Conservation (phyloP, 2,797 vertebrate species). For the Danio jaintianensis region DNA sequence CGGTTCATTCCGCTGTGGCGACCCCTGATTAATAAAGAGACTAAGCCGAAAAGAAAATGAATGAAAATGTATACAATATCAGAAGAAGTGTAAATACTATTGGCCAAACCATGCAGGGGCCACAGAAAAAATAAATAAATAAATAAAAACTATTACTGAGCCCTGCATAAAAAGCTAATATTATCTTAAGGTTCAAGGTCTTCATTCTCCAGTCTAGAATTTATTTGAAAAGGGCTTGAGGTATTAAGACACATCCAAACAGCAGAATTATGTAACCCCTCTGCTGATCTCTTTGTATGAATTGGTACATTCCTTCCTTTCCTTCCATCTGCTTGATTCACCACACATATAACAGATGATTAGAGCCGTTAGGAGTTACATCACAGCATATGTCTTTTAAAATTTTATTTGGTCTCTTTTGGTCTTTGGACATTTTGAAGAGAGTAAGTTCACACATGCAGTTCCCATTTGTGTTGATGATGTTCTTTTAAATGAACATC, state of each 20-base stretch:
- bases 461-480: background rate
- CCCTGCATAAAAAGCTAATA: conserved; percentile 14
- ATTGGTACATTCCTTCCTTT: conserved; percentile 5
- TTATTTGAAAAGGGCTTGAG: conserved; percentile 22
- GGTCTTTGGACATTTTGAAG: background rate
- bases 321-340: conserved; percentile 11
- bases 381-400: conserved; percentile 5
- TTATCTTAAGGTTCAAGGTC: background rate
- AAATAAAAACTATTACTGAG: background rate
- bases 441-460: background rate
- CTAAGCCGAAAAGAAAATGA: too few relatives aligned
- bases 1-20: too few relatives aligned
- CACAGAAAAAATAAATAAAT: background rate
- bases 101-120: too few relatives aligned
- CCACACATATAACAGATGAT: conserved; percentile 26
- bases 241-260: conserved; percentile 4
- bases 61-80: too few relatives aligned
- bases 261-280: conserved; percentile 5
- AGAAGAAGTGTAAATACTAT: too few relatives aligned
- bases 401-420: background rate
- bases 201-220: background rate
- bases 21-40: too few relatives aligned
- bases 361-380: conserved; percentile 6
- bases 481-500: background rate
- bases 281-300: conserved; percentile 11